Evolutionary conservation across 2,888 invertebrate genomes (phyloP).

Genomic region (Spodoptera exigua): DNA sequence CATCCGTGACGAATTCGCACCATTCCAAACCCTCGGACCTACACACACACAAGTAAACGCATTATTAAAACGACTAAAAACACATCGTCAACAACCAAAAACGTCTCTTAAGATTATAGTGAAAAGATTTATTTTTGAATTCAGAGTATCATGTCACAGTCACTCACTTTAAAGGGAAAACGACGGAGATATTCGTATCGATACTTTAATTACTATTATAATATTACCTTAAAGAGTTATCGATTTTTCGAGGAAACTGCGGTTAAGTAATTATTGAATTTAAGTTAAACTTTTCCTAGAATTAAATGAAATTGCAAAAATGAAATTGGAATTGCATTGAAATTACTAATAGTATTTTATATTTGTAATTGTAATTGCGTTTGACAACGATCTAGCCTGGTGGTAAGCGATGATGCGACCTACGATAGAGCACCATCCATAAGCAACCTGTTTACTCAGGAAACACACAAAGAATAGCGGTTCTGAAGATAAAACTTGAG

Average conservation of each 20-base stretch:
- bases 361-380: too few relatives aligned
- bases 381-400: too few relatives aligned
- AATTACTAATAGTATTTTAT: too few relatives aligned
- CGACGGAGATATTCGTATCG: conserved; percentile 80
- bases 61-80: conserved; percentile 55
- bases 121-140: conserved; percentile 41
- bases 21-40: conserved; percentile 66
- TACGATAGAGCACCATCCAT: too few relatives aligned
- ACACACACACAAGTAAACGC: conserved; percentile 49
- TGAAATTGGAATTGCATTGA: too few relatives aligned
- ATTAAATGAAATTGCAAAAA: too few relatives aligned
- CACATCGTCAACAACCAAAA: conserved; percentile 39
- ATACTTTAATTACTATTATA: conserved; percentile 85
- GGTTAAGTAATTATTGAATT: too few relatives aligned
- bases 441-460: too few relatives aligned
- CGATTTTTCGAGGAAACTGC: conserved; percentile 59
- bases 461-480: too few relatives aligned
- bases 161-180: conserved; percentile 62
- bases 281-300: too few relatives aligned
- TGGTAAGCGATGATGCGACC: too few relatives aligned
- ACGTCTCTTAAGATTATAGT: conserved; percentile 41
- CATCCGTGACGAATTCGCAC: conserved; percentile 88
- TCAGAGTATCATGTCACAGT: conserved; percentile 10
- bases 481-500: too few relatives aligned
- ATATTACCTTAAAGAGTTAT: conserved; percentile 70